Percentiles rank a stretch among this genome's conserved stretches.
phyloP scores from a whole-genome alignment of 2,888 invertebrate species.

The Drosophila macrospina region DNA sequence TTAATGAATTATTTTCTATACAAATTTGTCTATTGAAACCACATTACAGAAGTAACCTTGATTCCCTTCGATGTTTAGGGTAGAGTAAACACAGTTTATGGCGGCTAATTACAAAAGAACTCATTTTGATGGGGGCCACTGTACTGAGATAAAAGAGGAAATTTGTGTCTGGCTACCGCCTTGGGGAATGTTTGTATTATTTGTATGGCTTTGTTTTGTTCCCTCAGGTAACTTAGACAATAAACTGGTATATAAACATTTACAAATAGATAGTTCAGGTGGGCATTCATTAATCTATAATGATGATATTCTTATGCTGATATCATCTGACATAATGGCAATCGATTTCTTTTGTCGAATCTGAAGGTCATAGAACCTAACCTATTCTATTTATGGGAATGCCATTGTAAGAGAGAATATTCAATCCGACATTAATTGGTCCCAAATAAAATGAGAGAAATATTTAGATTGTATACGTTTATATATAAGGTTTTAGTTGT shows the following conservation, averaged over 20 bases:
- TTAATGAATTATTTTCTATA: too few species aligned
- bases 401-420: not conserved
- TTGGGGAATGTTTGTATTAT: constrained; percentile 31
- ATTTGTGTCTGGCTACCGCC: constrained; percentile 50
- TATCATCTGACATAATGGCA: constrained; percentile 46
- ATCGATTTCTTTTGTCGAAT: constrained; percentile 45
- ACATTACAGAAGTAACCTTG: constrained; percentile 1
- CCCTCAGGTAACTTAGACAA: constrained; percentile 22
- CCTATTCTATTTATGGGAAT: constrained; percentile 29
- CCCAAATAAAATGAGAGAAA: not conserved
- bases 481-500: too few species aligned
- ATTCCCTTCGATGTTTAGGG: constrained; percentile 14
- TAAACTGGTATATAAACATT: constrained; percentile 42
- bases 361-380: constrained; percentile 47
- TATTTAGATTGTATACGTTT: constrained; percentile 1
- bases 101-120: constrained; percentile 62
- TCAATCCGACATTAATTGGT: not conserved
- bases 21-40: not conserved
- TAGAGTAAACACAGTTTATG: constrained; percentile 29
- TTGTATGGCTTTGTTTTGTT: constrained; percentile 2
- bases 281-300: constrained; percentile 40
- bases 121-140: constrained; percentile 48
- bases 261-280: constrained; percentile 43
- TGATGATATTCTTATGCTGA: constrained; percentile 61
- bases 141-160: constrained; percentile 60